Evolutionary conservation across 2,888 invertebrate genomes (phyloP).

Genomic region (Parascotia fuliginaria): DNA sequence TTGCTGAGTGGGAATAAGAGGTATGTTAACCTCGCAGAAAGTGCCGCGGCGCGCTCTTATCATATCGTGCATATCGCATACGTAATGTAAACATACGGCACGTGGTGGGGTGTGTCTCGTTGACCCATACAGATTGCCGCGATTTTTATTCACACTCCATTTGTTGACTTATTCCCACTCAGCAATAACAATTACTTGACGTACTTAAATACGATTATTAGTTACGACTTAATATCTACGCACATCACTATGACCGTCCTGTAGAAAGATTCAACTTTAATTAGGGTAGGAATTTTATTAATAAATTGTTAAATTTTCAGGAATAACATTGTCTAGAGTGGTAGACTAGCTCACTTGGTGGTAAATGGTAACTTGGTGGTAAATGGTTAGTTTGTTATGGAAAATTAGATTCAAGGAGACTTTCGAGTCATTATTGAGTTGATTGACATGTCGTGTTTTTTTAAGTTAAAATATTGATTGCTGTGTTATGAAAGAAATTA

Average conservation of each 20-base stretch:
- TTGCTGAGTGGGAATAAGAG: constrained; percentile 1
- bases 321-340: too few species aligned
- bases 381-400: constrained; percentile 3
- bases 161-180: constrained; percentile 3
- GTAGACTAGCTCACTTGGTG: too few species aligned
- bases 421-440: neutral
- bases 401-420: neutral
- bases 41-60: constrained; percentile 4
- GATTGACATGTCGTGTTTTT: neutral
- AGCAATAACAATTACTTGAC: constrained; percentile 40
- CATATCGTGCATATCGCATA: constrained; percentile 9
- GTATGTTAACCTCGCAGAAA: constrained; percentile 10
- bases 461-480: neutral
- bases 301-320: too few species aligned
- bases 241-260: neutral
- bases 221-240: neutral
- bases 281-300: neutral
- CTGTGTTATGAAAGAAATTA: too few species aligned
- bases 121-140: constrained; percentile 41
- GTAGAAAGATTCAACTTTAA: too few species aligned
- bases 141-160: constrained; percentile 41
- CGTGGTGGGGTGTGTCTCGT: constrained; percentile 54
- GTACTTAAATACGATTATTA: constrained; percentile 19
- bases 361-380: too few species aligned
- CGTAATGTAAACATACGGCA: constrained; percentile 15